Evolutionary conservation across 2,113 vertebrate species (phyloP), one percentile per base, ranked within the genome.

Genomic region (Pipa parva): DNA sequence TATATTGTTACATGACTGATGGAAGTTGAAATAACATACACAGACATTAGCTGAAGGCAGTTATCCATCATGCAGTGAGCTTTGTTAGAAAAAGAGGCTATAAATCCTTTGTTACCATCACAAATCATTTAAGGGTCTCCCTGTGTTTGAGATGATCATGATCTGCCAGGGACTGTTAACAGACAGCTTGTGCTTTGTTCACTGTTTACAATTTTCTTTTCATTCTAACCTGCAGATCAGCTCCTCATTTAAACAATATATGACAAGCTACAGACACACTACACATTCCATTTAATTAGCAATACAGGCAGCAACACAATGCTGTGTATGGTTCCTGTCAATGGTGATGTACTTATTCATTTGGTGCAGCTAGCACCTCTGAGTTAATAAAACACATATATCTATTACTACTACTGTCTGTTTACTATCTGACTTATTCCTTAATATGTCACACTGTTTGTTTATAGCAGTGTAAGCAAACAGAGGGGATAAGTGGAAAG

Each of bases 171-270:
- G 29, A 57, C 7, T 25, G 20, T 46, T 37, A 39, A 22, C 49
- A 64, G 25, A 61, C 60, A 67, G 54, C 33, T 15, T 27, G 6
- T 50, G 54, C 55, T 67, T 67, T 67, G 55, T 59, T 58, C 29
- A 50, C 57, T 20, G 28, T 46, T 18, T 46, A 33, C 3, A 48
- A 49, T 58, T 27, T 49, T 48, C n/a, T 25, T 18, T 67, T n/a
- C 20, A 59, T 59, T 59, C 36, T 13, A 59, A 25, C 22, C 5
- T n/a, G 24, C 24, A 45, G 36, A 49, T 3, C n/a, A 31, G 7
- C 3, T 18, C 12, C 27, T 18, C 22, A 49, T 36, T 36, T 29
- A 39, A n/a, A 45, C 15, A 55, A 31, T 50, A 29, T 29, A 33
- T 25, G 22, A 56, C 51, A 29, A 29, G 11, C 42, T n/a, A 36